Evolutionary conservation across 35 echinoderm and acorn worm genomes (phyloP).

Genomic region (Patiria miniata): DNA sequence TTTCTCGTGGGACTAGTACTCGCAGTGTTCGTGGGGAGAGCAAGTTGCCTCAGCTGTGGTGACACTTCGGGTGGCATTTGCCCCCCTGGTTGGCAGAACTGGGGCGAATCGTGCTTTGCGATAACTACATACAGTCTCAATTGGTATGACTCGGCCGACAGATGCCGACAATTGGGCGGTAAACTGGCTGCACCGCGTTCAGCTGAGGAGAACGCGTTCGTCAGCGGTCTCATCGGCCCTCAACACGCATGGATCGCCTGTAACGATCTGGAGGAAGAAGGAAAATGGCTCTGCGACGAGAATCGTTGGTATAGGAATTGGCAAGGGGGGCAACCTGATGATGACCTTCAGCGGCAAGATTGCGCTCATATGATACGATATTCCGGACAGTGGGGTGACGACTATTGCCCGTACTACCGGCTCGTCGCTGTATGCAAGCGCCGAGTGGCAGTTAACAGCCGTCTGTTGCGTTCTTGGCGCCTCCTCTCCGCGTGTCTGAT

Average conservation of each 20-base stretch:
- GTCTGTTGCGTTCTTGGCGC: not conserved
- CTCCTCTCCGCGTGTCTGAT: not conserved
- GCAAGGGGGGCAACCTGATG: not conserved
- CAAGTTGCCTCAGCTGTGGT: no score
- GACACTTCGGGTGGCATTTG: no score
- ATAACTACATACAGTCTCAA: no score
- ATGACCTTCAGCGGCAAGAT: not conserved
- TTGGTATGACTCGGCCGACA: no score
- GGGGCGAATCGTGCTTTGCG: no score
- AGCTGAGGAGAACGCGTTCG: no score
- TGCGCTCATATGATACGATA: not conserved
- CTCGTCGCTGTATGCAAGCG: not conserved
- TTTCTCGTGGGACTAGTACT: no score
- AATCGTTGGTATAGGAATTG: not conserved
- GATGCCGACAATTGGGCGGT: no score
- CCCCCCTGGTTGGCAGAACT: no score
- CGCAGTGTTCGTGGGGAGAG: no score
- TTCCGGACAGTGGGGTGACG: not conserved
- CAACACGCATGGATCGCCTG: not conserved
- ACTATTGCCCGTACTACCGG: not conserved
- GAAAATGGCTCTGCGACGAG: not conserved
- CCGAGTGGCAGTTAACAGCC: not conserved
- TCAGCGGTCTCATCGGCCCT: no score
- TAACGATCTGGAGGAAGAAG: not conserved
- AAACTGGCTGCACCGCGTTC: no score